A percentile compares a stretch with the other conserved stretches of the same genome.
Evolutionary conservation across 2,113 vertebrate genomes (phyloP).

Genomic region (Nyctibius bracteatus): DNA sequence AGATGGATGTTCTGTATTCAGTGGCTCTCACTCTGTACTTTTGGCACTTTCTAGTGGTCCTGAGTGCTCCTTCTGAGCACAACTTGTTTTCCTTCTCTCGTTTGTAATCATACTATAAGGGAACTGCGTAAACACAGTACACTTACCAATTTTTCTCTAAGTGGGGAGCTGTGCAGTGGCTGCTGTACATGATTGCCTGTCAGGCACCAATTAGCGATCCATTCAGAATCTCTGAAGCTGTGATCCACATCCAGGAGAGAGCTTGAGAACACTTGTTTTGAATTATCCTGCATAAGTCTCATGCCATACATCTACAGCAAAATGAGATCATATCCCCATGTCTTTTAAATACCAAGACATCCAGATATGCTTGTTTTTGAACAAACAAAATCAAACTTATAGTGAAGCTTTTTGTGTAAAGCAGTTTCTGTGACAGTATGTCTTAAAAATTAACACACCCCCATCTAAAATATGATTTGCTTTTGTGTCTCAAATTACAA

Average conservation of each 20-base stretch:
- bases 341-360: background rate
- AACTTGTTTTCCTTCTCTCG: constrained; percentile 17
- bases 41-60: constrained; percentile 27
- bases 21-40: background rate
- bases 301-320: background rate
- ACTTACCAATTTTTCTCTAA: constrained; percentile 38
- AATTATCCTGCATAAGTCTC: constrained; percentile 28
- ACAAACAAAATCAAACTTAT: background rate
- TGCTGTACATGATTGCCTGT: constrained; percentile 40
- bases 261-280: constrained; percentile 50
- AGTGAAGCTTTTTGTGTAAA: background rate
- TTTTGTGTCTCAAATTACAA: background rate
- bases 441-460: constrained; percentile 29
- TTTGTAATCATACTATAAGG: background rate
- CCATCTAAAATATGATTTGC: background rate
- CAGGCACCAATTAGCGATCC: constrained; percentile 56
- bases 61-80: constrained; percentile 10
- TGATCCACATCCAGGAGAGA: constrained; percentile 40
- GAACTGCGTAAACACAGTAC: constrained; percentile 1
- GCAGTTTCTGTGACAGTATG: background rate
- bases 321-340: background rate
- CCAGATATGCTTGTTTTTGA: background rate
- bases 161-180: constrained; percentile 18
- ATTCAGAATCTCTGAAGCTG: constrained; percentile 43
- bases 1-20: background rate